Percentiles rank a stretch among this genome's conserved stretches.
Conservation (phyloP, 2,113 vertebrate species). For the Eulemur macaco region DNA sequence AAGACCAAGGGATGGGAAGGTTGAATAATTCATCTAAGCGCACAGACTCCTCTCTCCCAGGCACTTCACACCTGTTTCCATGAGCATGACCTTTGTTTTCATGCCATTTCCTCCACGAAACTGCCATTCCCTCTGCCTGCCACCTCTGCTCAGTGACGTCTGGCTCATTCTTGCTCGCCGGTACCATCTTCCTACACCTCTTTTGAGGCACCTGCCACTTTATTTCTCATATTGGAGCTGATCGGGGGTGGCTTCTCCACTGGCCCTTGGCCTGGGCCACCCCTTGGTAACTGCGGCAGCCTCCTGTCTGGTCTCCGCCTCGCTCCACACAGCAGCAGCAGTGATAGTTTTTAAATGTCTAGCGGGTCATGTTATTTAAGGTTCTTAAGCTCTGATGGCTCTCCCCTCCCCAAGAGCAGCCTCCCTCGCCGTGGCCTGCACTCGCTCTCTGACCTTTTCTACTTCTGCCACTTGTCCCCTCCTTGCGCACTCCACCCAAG, state of each 20-base stretch:
- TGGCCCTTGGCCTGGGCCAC: neutral
- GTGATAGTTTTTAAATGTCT: neutral
- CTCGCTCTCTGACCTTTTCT: neutral
- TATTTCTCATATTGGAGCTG: fast-evolving
- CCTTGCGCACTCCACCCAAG: fast-evolving
- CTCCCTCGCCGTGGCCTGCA: fast-evolving
- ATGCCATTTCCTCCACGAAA: neutral
- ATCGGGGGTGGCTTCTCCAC: neutral
- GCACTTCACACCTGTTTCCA: neutral
- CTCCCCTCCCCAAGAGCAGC: neutral
- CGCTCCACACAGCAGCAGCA: neutral
- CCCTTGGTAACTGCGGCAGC: too few relatives aligned
- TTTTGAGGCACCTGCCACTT: neutral
- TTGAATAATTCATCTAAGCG: neutral
- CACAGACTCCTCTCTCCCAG: neutral
- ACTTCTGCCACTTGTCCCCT: neutral
- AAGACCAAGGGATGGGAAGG: neutral
- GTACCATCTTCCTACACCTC: neutral
- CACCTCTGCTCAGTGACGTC: too few relatives aligned
- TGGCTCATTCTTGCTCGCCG: neutral
- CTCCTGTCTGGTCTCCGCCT: neutral
- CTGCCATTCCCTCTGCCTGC: neutral
- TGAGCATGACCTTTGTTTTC: neutral
- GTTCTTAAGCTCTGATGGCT: neutral
- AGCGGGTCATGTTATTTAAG: neutral